phyloP scores from a whole-genome alignment of 2,797 vertebrate genomes.

The Balearica regulorum region DNA sequence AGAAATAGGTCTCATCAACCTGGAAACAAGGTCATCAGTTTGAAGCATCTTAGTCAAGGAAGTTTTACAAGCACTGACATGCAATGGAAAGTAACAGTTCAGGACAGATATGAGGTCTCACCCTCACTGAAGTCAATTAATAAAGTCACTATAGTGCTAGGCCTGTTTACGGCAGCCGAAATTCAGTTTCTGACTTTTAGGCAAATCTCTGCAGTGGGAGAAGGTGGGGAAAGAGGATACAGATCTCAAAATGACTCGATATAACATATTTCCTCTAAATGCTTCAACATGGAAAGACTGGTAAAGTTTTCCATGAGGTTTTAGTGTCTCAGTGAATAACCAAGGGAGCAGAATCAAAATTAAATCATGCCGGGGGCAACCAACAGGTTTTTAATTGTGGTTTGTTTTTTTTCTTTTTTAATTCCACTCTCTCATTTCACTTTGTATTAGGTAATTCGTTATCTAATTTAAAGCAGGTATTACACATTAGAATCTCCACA shows the following conservation, averaged over 20 bases:
- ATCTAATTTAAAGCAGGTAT: not conserved
- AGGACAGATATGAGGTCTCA: not conserved
- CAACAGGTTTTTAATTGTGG: not conserved
- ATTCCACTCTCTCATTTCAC: conserved; percentile 1
- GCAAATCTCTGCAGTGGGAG: not conserved
- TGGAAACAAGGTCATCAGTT: not conserved
- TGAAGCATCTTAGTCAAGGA: not conserved
- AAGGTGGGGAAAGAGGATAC: not conserved
- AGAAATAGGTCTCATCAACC: not conserved
- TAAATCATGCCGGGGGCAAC: not conserved
- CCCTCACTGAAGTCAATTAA: not conserved
- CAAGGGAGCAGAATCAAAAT: not conserved
- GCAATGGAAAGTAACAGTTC: not conserved
- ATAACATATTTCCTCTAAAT: not conserved
- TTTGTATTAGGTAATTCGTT: conserved; percentile 2
- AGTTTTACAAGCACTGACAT: not conserved
- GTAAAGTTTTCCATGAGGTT: not conserved
- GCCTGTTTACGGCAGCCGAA: not conserved
- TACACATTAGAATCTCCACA: not conserved
- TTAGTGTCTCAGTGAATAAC: not conserved
- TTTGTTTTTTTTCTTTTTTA: not conserved
- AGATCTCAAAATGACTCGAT: not conserved
- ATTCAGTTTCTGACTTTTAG: not conserved
- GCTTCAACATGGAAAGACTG: not conserved
- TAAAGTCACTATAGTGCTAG: not conserved